Base-by-base conservation (phyloP, 2,797 vertebrate species). In the Acanthis flammea region DNA sequence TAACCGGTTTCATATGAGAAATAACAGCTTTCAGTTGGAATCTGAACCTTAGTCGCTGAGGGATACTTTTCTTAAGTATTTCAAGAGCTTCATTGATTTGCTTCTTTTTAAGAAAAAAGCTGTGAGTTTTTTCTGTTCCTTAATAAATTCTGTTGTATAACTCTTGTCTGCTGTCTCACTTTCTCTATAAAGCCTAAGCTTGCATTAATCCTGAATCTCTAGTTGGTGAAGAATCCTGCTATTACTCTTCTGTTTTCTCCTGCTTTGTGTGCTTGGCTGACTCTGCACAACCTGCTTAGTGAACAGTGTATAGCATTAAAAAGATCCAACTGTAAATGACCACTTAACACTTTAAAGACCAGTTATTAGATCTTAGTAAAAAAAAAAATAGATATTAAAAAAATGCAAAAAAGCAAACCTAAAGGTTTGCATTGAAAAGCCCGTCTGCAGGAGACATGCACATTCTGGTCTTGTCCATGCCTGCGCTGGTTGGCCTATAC, bases 211-310 rank as follows among this genome's bases (percentile, higher is more conserved):
- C 67, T 41, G 3, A 76, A 65, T 78, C 83, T 94, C 50, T 54
- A 60, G 28, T 39, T 83, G 90, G 58, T 80, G 76, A 92, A 74
- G 94, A 92, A 83, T n/a, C 58, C 84, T 77, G 76, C 95, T 97
- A 5, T 93, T 91, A 42, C 65, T 93, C 88, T 88, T 93, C 88
- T 21, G 28, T 93, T 94, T 77, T 71, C 68, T 66, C 45, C 73
- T 87, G 94, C 95, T 95, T 63, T 79, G 23, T 92, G 86, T 90
- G 97, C 96, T 96, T 97, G 94, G 93, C 97, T 96, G 95, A 93
- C 77, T 71, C 41, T 93, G 62, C 88, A 88, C 74, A 78, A 81
- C 74, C 93, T 87, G 70, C 94, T 92, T 85, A 0, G 0, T 93
- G 57, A 94, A 78, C 42, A 60, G 42, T 58, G 90, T 41, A 31